Evolutionary conservation across 2,888 invertebrate genomes (phyloP), one percentile per base, ranked within the genome.

Genomic region (Falcaria lacertinaria): DNA sequence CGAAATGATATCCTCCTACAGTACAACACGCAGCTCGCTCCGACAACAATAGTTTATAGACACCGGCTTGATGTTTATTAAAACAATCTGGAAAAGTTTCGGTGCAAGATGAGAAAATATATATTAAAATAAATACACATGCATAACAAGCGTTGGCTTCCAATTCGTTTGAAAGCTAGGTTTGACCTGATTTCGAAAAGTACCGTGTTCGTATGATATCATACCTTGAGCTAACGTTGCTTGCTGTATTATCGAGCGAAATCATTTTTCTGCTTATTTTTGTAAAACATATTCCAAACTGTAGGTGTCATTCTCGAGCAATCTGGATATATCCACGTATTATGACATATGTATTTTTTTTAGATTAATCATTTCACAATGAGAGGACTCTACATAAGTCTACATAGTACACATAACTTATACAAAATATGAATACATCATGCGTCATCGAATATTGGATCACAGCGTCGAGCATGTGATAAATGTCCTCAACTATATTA

Each of bases 161-260:
- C 69, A 74, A 71, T 74, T 64, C 69, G 64, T 47, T 65, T 65
- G 63, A 74, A 67, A 77, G 67, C 69, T 54, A 57, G 60, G 60
- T 70, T 67, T 74, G 70, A 70, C 74, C 74, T 65, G 67, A 66
- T 72, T 77, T 66, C 50, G 50, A 39, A 34, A 45, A 38, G 22
- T 28, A 28, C 7, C 35, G 15, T 14, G 34, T 28, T 19, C 25
- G 19, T 34, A 14, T n/a, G n/a, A n/a, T 43, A 48, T 46, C 41
- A 47, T 43, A 48, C 25, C 44, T 39, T 41, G 25, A 3, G 14
- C 19, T 37, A 14, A 4, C 22, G 15, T 37, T 22, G 8, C 13
- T 11, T 14, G 22, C 25, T 6, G 22, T 8, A 15, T 34, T 2
- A n/a, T n/a, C n/a, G 5, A 34, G 37, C 17, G 36, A 6, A 22